Evolutionary conservation across 2,888 invertebrate species (phyloP), one percentile per base, ranked within the genome.

Genomic region (Drosophila limbata): DNA sequence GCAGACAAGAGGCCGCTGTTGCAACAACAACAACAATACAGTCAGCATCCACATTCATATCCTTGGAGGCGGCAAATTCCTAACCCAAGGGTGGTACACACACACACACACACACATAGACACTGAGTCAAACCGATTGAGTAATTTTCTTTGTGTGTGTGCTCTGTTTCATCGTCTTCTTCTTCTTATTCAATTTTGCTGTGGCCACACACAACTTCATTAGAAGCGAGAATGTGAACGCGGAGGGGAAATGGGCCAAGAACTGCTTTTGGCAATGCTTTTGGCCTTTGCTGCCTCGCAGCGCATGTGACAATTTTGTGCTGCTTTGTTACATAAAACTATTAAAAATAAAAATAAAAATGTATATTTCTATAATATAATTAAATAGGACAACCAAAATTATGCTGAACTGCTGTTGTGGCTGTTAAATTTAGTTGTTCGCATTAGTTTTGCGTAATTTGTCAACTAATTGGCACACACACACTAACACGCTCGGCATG

Each of bases 361-460:
- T 28, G 28, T 28, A 8, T 28, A 8, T 8, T 8, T 28, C 8
- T 8, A 5, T 8, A 39, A 19, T 37, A 17, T 19, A 17, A 39
- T 37, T 10, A n/a, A 17, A 25, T 33, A 1, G 25, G 4, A 50
- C 25, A 57, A 35, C 21, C 28, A 50, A 45, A 51, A 42, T 40
- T 50, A 39, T 57, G 70, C 31, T 50, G 51, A 68, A 40, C 3
- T 19, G 55, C 45, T 52, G 44, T 21, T 39, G 35, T 33, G 31
- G 37, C 44, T 69, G 40, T 68, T 64, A 48, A 70, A 75, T 75
- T 78, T 57, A 59, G 60, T 79, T 56, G 67, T 56, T 73, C 66
- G 66, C 72, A 72, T 83, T 86, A 75, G 73, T 77, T 84, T 88
- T 86, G 87, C 89, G 79, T 80, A 88, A 88, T 84, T 86, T 86